Conservation (phyloP, 2,113 vertebrate genomes). For the Piprites chloris region DNA sequence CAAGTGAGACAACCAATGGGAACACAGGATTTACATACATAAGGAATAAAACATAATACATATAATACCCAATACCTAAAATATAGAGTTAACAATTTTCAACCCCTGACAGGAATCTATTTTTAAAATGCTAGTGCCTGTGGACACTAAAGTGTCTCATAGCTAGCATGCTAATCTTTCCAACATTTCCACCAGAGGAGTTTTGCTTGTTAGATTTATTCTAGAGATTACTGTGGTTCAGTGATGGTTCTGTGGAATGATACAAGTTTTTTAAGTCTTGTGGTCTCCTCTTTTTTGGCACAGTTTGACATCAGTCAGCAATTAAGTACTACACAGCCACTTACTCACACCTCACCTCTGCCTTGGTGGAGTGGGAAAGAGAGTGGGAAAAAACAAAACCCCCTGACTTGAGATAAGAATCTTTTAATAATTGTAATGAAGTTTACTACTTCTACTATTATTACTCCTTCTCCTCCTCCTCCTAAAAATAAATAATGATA, state of each 20-base stretch:
- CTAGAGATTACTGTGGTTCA: neutral
- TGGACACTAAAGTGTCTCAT: neutral
- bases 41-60: no score
- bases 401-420: neutral
- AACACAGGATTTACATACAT: no score
- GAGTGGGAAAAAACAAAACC: fast-evolving
- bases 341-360: neutral
- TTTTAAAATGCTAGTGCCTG: neutral
- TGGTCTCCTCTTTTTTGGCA: neutral
- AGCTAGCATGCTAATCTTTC: neutral
- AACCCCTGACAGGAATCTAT: neutral
- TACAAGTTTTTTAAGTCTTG: neutral
- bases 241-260: neutral
- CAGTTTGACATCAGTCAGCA: neutral
- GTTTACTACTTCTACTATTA: neutral
- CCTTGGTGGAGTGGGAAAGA: neutral
- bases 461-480: no score
- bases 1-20: no score
- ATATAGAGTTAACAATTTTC: no score
- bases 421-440: neutral
- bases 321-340: neutral
- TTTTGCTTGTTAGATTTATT: neutral
- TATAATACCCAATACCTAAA: no score
- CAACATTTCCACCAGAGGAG: neutral
- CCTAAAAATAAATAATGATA: neutral